These are phyloP conservation scores for Aphis craccivora DNA, from an alignment of 1,140 invertebrate genomes.

Conservation along the genomic window DNA sequence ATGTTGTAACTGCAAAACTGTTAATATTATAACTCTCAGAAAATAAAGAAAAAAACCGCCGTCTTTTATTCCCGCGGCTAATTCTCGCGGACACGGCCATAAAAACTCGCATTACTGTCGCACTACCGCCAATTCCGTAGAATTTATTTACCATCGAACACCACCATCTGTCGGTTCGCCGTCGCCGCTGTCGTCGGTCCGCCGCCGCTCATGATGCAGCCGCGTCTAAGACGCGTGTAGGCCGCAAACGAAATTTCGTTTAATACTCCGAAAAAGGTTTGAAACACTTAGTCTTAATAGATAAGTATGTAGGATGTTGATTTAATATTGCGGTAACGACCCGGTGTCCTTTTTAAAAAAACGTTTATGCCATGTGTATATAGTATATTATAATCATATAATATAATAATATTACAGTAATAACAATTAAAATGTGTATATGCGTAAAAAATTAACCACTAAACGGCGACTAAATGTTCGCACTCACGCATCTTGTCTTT, in stretches of 20 bases:
- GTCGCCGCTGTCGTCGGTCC: neutral
- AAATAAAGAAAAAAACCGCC: neutral
- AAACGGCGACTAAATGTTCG: neutral
- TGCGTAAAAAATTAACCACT: neutral
- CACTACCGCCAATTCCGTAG: slow-evolving; percentile 22
- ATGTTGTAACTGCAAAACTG: neutral
- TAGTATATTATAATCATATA: neutral
- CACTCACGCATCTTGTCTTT: neutral
- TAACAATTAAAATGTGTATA: neutral
- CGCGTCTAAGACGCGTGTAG: neutral
- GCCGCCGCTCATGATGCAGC: neutral
- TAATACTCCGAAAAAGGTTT: neutral
- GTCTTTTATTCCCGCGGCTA: slow-evolving; percentile 13
- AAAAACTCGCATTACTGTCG: slow-evolving; percentile 52
- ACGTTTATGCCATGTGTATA: neutral
- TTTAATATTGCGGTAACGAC: neutral
- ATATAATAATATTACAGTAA: neutral
- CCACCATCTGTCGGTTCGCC: neutral
- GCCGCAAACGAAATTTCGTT: neutral
- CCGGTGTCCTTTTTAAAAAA: neutral
- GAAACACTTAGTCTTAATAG: slow-evolving; percentile 13
- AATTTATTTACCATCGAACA: neutral
- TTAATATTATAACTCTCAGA: neutral
- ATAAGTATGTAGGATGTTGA: slow-evolving; percentile 2
- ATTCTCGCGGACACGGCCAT: neutral